Evolutionary conservation across 1,140 invertebrate genomes (phyloP).

Genomic region (Adelges cooleyi): DNA sequence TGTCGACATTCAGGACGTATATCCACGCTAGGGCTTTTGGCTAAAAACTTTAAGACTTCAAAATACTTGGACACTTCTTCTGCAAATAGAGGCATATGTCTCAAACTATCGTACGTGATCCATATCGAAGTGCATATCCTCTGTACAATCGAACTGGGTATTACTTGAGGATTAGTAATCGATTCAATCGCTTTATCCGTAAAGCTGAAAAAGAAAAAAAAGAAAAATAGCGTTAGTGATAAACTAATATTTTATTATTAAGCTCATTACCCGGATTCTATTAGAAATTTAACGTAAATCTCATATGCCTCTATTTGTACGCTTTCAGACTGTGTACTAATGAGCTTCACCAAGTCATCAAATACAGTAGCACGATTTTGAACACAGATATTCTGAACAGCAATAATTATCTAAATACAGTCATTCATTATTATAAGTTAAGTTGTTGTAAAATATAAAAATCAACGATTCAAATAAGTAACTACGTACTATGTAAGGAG

Average conservation of each 20-base stretch:
- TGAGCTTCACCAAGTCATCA: constrained; percentile 5
- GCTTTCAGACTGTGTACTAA: constrained; percentile 13
- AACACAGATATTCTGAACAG: constrained; percentile 16
- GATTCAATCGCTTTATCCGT: constrained; percentile 13
- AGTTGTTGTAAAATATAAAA: background rate
- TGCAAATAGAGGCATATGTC: background rate
- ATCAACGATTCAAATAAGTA: background rate
- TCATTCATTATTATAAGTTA: no score
- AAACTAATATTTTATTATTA: background rate
- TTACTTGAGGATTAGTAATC: constrained; percentile 8
- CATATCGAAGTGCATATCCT: constrained; percentile 15
- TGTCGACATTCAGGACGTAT: background rate
- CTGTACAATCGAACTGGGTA: constrained; percentile 16
- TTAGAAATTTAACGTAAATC: constrained; percentile 2
- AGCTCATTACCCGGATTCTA: background rate
- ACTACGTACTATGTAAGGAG: constrained; percentile 18
- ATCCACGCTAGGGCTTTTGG: background rate
- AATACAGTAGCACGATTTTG: constrained; percentile 9
- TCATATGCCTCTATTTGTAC: constrained; percentile 18
- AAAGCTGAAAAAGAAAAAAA: background rate
- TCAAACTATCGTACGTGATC: constrained; percentile 16
- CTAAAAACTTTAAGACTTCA: constrained; percentile 9
- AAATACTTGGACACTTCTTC: constrained; percentile 15
- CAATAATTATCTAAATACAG: constrained; percentile 12
- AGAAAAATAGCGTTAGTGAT: no score